Percentiles rank a stretch among this genome's conserved stretches.
phyloP scores from a whole-genome alignment of 2,888 invertebrate species.

The Molorchus minor region DNA sequence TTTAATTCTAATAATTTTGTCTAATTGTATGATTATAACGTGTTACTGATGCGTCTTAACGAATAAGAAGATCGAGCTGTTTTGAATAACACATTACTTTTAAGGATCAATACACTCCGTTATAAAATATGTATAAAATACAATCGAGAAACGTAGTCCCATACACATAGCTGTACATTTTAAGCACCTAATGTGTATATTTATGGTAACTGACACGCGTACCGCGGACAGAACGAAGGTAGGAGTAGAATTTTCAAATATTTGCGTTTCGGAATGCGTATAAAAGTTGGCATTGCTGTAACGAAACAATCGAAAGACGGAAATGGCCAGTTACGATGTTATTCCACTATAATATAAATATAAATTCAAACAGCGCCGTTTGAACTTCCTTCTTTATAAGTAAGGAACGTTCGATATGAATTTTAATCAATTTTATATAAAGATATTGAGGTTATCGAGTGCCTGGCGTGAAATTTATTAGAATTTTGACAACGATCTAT shows the following conservation, averaged over 20 bases:
- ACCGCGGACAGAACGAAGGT: conserved; percentile 34
- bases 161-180: conserved; percentile 34
- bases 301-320: conserved; percentile 45
- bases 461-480: conserved; percentile 31
- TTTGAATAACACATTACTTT: background rate
- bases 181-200: conserved; percentile 26
- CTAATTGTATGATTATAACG: no score
- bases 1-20: no score
- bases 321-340: conserved; percentile 46
- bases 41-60: no score
- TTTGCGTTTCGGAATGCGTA: conserved; percentile 46
- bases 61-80: no score
- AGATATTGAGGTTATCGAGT: conserved; percentile 42
- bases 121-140: conserved; percentile 1
- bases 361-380: conserved; percentile 49
- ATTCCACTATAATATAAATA: conserved; percentile 49
- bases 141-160: conserved; percentile 11
- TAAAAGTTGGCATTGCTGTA: conserved; percentile 44
- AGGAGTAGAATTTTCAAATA: conserved; percentile 37
- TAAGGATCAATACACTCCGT: conserved; percentile 4
- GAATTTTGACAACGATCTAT: conserved; percentile 39
- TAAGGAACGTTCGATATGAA: conserved; percentile 34
- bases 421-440: conserved; percentile 39
- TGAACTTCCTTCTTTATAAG: conserved; percentile 48
- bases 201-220: conserved; percentile 35